These are phyloP conservation scores for Lutraria rhynchaena DNA, from an alignment of 1,140 invertebrate species.

Conservation along the genomic window DNA sequence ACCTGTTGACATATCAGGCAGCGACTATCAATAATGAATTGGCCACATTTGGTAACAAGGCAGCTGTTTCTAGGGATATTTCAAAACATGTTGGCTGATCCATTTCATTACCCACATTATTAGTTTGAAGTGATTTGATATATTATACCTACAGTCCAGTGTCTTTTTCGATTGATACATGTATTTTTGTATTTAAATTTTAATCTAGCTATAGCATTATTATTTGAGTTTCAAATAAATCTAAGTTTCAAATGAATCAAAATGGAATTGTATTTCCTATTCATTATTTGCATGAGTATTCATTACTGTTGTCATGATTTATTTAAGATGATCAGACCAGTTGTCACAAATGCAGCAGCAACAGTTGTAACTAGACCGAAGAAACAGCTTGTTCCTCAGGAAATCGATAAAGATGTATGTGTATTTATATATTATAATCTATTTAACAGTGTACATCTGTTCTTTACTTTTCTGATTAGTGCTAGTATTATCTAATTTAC, in stretches of 20 bases:
- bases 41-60: too few relatives aligned
- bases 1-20: too few relatives aligned
- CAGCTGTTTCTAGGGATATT: too few relatives aligned
- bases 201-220: background rate
- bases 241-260: background rate
- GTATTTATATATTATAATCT: conserved; percentile 4
- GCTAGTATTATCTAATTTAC: too few relatives aligned
- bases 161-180: too few relatives aligned
- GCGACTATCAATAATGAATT: too few relatives aligned
- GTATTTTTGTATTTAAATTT: background rate
- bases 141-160: too few relatives aligned
- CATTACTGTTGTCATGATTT: conserved; percentile 1
- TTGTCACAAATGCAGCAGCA: conserved; percentile 74
- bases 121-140: too few relatives aligned
- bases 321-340: conserved; percentile 78
- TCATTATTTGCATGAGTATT: background rate
- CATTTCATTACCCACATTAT: too few relatives aligned
- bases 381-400: conserved; percentile 78
- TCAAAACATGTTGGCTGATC: too few relatives aligned
- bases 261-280: background rate
- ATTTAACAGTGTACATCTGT: too few relatives aligned
- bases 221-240: background rate
- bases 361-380: conserved; percentile 62
- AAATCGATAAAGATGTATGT: conserved; percentile 78
- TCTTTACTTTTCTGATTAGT: too few relatives aligned